Conservation (phyloP, 2,797 vertebrate genomes). For the Cirrhinus mrigala region DNA sequence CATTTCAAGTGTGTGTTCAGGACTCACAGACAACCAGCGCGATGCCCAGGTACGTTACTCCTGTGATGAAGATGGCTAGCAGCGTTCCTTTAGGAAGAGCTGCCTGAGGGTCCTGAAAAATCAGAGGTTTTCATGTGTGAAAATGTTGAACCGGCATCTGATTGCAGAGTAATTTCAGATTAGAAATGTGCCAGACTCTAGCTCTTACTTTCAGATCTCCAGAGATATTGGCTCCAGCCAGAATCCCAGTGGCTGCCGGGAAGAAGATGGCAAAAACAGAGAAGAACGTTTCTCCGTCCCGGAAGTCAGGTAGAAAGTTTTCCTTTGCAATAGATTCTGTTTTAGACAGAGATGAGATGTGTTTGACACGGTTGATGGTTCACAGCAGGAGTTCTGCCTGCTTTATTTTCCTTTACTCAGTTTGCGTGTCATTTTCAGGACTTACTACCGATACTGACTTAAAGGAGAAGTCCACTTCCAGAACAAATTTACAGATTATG, state of each 20-base stretch:
- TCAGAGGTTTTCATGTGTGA: background rate
- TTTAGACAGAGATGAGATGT: background rate
- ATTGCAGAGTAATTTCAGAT: background rate
- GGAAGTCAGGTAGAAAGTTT: constrained; percentile 90
- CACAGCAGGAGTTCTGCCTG: too few species aligned
- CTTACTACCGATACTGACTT: too few species aligned
- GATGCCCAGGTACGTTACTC: constrained; percentile 87
- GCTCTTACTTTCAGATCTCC: constrained; percentile 89
- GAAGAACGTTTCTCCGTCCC: constrained; percentile 86
- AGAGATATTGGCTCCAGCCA: constrained; percentile 98
- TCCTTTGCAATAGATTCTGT: constrained; percentile 91
- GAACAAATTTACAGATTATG: too few species aligned
- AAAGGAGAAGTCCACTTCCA: too few species aligned
- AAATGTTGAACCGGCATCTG: background rate
- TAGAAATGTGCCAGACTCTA: background rate
- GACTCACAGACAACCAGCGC: constrained; percentile 90
- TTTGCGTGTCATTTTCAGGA: too few species aligned
- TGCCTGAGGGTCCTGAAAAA: constrained; percentile 86
- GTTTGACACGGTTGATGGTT: background rate
- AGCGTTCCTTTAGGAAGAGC: constrained; percentile 96
- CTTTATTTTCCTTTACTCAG: too few species aligned
- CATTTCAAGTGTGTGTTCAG: background rate
- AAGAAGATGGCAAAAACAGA: constrained; percentile 98
- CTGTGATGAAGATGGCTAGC: constrained; percentile 93
- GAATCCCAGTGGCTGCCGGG: constrained; percentile 97